Conservation (phyloP, 2,888 invertebrate genomes). For the Troides helena region DNA sequence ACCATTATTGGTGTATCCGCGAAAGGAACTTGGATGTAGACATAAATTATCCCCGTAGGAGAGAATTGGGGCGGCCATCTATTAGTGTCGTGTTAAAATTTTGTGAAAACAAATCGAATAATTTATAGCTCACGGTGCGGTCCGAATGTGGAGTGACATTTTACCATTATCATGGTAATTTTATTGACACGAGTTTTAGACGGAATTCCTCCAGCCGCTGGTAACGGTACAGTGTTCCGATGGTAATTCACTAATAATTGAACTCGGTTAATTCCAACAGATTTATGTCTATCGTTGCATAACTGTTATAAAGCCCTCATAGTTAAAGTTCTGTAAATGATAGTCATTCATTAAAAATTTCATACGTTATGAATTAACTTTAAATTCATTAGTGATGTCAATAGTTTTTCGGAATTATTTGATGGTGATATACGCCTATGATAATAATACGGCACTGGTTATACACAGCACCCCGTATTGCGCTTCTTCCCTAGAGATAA, state of each 20-base stretch:
- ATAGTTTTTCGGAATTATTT: too few species aligned
- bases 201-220: constrained; percentile 15
- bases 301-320: background rate
- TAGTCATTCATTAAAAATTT: too few species aligned
- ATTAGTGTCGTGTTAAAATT: constrained; percentile 35
- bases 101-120: constrained; percentile 36
- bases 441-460: too few species aligned
- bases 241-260: constrained; percentile 6
- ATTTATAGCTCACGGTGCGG: constrained; percentile 40
- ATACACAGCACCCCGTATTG: too few species aligned
- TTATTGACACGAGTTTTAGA: constrained; percentile 37
- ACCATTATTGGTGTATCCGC: constrained; percentile 23
- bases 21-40: constrained; percentile 26
- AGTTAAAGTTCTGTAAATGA: background rate
- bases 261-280: constrained; percentile 6
- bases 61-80: constrained; percentile 27
- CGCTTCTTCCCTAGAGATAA: too few species aligned
- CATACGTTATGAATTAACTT: too few species aligned
- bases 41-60: constrained; percentile 26
- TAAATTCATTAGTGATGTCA: too few species aligned
- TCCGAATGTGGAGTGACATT: constrained; percentile 47
- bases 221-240: constrained; percentile 21
- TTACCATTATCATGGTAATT: constrained; percentile 56
- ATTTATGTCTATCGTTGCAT: background rate
- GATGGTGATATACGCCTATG: too few species aligned